A percentile compares a stretch with the other conserved stretches of the same genome.
These are phyloP conservation scores for Melopsittacus undulatus DNA, from an alignment of 2,797 vertebrate genomes.

Conservation along the genomic window DNA sequence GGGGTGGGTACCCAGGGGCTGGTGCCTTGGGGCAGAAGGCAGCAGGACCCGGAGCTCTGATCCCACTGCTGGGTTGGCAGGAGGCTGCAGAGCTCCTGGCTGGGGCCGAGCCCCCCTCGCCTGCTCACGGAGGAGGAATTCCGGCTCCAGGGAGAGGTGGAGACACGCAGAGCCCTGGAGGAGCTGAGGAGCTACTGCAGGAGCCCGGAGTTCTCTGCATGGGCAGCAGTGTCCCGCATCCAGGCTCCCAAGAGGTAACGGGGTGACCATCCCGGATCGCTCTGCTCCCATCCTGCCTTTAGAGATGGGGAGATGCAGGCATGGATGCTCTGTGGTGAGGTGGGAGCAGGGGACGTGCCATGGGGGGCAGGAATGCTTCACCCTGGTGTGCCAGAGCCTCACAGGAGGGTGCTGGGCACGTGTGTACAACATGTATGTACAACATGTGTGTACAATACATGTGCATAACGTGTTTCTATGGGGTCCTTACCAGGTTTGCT, in stretches of 20 bases:
- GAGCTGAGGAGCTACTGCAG: constrained; percentile 85
- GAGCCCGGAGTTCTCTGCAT: constrained; percentile 90
- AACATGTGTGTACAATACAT: rapidly evolving
- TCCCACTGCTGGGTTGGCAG: constrained; percentile 64
- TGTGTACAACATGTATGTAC: background rate
- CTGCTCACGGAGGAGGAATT: constrained; percentile 93
- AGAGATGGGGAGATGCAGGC: background rate
- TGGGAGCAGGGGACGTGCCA: background rate
- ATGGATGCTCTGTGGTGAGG: rapidly evolving
- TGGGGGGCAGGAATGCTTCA: rapidly evolving
- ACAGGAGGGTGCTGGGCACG: rapidly evolving
- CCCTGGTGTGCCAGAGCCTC: rapidly evolving
- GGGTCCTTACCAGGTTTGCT: constrained; percentile 84
- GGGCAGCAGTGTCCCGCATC: constrained; percentile 88
- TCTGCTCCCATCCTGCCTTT: background rate
- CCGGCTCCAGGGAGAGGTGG: constrained; percentile 85
- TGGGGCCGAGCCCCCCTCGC: constrained; percentile 80
- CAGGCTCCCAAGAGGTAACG: constrained; percentile 91
- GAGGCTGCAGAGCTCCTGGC: constrained; percentile 72
- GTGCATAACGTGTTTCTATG: rapidly evolving
- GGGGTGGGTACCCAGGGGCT: rapidly evolving
- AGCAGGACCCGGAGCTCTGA: background rate
- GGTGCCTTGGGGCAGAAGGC: rapidly evolving
- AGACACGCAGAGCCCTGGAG: constrained; percentile 88
- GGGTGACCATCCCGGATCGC: rapidly evolving